Percentiles rank a stretch among this genome's conserved stretches.
Conservation (phyloP, 2,888 invertebrate genomes). For the Agrochola lota region DNA sequence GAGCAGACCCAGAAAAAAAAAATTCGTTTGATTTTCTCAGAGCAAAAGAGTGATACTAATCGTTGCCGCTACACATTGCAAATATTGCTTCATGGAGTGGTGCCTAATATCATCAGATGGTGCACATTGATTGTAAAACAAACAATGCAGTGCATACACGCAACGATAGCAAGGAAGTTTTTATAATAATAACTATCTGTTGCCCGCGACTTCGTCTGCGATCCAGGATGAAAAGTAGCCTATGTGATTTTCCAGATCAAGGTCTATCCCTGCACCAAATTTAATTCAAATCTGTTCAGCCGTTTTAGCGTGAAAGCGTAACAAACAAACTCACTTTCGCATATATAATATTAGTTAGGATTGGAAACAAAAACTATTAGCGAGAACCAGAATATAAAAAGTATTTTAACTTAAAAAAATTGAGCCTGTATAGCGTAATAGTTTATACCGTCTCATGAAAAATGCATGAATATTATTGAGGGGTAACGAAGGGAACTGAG, state of each 20-base stretch:
- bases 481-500: neutral
- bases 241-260: too few species aligned
- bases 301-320: too few species aligned
- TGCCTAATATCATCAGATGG: constrained; percentile 8
- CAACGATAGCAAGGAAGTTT: constrained; percentile 16
- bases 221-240: too few species aligned
- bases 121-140: constrained; percentile 5
- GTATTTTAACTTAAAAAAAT: neutral
- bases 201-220: too few species aligned
- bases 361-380: neutral
- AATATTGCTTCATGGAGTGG: constrained; percentile 17
- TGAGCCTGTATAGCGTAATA: neutral
- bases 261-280: too few species aligned
- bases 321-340: too few species aligned
- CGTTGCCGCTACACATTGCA: neutral
- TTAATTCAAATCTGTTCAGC: too few species aligned
- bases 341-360: too few species aligned
- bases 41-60: neutral
- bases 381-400: neutral
- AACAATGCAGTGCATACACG: constrained; percentile 23
- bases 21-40: neutral
- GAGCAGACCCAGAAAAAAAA: neutral
- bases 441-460: constrained; percentile 21
- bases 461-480: constrained; percentile 13
- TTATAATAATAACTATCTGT: neutral